Evolutionary conservation across 2,888 invertebrate genomes (phyloP), one percentile per base, ranked within the genome.

Genomic region (Ganaspis brasiliensis): DNA sequence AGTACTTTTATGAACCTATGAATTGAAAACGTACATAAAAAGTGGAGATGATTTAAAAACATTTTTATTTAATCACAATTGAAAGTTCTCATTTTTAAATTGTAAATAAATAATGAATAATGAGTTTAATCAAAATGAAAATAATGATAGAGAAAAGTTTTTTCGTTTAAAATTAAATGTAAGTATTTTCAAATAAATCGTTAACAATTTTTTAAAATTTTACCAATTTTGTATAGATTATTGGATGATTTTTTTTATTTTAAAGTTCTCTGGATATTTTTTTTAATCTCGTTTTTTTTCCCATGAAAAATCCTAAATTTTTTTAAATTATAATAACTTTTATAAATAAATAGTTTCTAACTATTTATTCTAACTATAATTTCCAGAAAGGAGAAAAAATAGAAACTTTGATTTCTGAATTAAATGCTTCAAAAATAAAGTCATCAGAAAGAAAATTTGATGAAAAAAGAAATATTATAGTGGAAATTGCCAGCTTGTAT

Each of bases 401-500:
- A n/a, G 24, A 40, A 5, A 24, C 67, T 45, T 45, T 67, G 40
- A 40, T 67, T 24, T 67, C 45, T 24, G 45, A 67, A 67, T 19
- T 45, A 1, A 45, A 45, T 4, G 10, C 40, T 67, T 67, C 24
- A 24, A 40, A 40, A 40, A 24, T 9, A 24, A 45, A 67, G 9
- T 67, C 67, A 24, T 9, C 45, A n/a, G 24, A 40, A 40, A 45
- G 12, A 8, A 4, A 24, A 10, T 67, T 3, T 21, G 26, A 67
- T 8, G 67, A 67, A 67, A 67, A 67, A 40, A 67, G 21, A 24
- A 67, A 24, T 8, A 40, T n/a, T 45, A 40, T 45, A 67, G 40
- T 40, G 24, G 45, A 67, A 67, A 67, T 67, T n/a, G 67, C 40
- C 8, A 21, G 45, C 24, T 67, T 67, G 24, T 67, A 67, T 40